phyloP scores from a whole-genome alignment of 2,113 vertebrate species.

The Ginglymostoma cirratum region DNA sequence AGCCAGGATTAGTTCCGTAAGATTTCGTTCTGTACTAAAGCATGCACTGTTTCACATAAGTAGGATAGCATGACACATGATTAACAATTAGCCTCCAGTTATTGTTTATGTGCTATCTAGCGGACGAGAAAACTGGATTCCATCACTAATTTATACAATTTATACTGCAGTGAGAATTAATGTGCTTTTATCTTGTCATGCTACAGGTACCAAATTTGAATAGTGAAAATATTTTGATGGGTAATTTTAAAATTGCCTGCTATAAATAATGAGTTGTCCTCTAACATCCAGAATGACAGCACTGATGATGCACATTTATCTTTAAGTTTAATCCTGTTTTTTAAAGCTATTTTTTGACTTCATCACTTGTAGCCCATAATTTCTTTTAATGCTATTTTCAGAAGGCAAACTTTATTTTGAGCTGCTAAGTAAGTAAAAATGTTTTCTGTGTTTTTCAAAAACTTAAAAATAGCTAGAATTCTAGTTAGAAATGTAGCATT shows the following conservation, averaged over 20 bases:
- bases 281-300: not conserved
- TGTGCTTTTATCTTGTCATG: not conserved
- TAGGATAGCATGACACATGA: not conserved
- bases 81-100: not conserved
- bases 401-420: not conserved
- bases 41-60: not conserved
- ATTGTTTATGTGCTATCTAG: not conserved
- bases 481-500: not conserved
- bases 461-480: not conserved
- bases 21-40: not conserved
- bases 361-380: not conserved
- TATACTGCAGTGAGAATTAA: not conserved
- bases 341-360: not conserved
- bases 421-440: not conserved
- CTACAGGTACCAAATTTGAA: not conserved
- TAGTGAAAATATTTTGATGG: not conserved
- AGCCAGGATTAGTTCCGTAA: not conserved
- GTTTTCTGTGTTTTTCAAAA: not conserved
- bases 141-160: not conserved
- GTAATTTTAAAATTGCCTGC: not conserved
- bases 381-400: not conserved
- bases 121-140: not conserved
- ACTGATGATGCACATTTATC: not conserved
- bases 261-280: not conserved
- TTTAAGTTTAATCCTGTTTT: not conserved